Evolutionary conservation across 2,113 vertebrate species (phyloP).

Genomic region (Megaceryle maxima): DNA sequence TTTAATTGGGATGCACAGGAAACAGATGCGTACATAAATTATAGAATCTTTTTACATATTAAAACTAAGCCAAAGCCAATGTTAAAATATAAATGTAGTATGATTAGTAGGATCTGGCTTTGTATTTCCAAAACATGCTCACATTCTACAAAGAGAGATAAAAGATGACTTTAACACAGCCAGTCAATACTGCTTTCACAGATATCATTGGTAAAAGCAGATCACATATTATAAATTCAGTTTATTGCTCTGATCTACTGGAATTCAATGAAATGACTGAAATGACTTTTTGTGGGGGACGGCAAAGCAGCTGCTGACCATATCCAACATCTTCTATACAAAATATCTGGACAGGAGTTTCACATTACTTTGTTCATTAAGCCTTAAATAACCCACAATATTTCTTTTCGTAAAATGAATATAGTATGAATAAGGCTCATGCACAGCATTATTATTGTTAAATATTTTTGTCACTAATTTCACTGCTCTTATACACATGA

Average conservation of each 20-base stretch:
- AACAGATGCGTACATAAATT: slow-evolving; percentile 40
- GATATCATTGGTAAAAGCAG: slow-evolving; percentile 46
- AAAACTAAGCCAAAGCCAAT: slow-evolving; percentile 32
- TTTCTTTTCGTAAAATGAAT: slow-evolving; percentile 11
- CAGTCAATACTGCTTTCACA: slow-evolving; percentile 34
- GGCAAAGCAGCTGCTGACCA: neutral
- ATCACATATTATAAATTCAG: slow-evolving; percentile 58
- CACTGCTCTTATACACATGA: neutral
- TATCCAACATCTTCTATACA: neutral
- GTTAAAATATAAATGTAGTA: slow-evolving; percentile 39
- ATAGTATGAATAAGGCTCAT: neutral
- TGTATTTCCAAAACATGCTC: slow-evolving; percentile 44
- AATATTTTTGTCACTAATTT: neutral
- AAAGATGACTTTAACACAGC: slow-evolving; percentile 24
- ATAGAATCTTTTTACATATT: slow-evolving; percentile 23
- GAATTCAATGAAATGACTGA: slow-evolving; percentile 26
- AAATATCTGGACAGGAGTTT: neutral
- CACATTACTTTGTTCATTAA: neutral
- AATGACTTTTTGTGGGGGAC: neutral
- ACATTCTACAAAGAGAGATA: slow-evolving; percentile 40
- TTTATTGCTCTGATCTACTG: slow-evolving; percentile 48
- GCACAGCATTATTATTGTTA: neutral
- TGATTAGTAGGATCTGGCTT: slow-evolving; percentile 39
- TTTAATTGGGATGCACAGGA: slow-evolving; percentile 38
- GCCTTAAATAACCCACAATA: neutral